Percentiles rank a stretch among this genome's conserved stretches.
Evolutionary conservation across 1,140 invertebrate genomes (phyloP).

Genomic region (Leptoteleia sp.): DNA sequence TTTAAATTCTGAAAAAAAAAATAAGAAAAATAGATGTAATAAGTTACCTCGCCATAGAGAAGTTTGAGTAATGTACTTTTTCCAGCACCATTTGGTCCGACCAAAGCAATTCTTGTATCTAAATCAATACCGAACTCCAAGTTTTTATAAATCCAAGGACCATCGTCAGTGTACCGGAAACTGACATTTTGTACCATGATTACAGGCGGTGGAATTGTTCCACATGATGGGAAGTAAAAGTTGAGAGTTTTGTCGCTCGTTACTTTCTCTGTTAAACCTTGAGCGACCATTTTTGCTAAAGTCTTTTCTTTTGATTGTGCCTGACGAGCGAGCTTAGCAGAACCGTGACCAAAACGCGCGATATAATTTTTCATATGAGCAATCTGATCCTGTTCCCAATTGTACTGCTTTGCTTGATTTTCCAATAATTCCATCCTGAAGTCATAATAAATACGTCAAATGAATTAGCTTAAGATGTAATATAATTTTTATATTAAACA

Average conservation of each 20-base stretch:
- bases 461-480: no score
- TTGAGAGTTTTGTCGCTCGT: slow-evolving; percentile 93
- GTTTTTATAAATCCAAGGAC: slow-evolving; percentile 97
- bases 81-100: slow-evolving; percentile 99
- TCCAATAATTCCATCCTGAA: slow-evolving; percentile 94
- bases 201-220: slow-evolving; percentile 97
- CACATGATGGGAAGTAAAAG: slow-evolving; percentile 98
- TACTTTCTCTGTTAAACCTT: slow-evolving; percentile 97
- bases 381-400: slow-evolving; percentile 99
- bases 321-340: slow-evolving; percentile 98
- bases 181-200: slow-evolving; percentile 99
- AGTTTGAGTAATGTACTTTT: slow-evolving; percentile 98
- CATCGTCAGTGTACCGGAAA: slow-evolving; percentile 94
- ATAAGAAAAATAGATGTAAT: no score
- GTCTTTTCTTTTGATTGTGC: slow-evolving; percentile 99
- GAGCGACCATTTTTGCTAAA: slow-evolving; percentile 98
- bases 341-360: slow-evolving; percentile 99
- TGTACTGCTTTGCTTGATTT: slow-evolving; percentile 99
- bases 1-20: no score
- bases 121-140: slow-evolving; percentile 99
- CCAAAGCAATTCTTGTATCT: slow-evolving; percentile 97
- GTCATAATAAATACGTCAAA: slow-evolving; percentile 32
- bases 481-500: no score
- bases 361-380: slow-evolving; percentile 99
- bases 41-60: slow-evolving; percentile 91